These are phyloP conservation scores for Lomographa bimaculata DNA, from an alignment of 2,888 invertebrate species.

Conservation along the genomic window DNA sequence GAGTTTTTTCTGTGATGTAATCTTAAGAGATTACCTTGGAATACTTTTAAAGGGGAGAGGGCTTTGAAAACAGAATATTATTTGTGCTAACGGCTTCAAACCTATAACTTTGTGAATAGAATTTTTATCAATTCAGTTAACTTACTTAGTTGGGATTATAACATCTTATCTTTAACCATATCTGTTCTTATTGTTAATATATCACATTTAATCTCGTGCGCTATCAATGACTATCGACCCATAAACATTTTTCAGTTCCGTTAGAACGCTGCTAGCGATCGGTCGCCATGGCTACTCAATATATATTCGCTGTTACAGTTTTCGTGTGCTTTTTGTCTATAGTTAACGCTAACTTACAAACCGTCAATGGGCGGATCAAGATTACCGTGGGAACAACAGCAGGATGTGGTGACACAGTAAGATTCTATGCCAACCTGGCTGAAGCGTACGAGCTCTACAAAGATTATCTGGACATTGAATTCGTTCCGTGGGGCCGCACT, in stretches of 20 bases:
- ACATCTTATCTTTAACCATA: conserved; percentile 14
- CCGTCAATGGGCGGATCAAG: conserved; percentile 61
- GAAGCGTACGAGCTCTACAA: conserved; percentile 55
- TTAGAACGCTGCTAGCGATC: conserved; percentile 13
- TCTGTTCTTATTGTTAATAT: conserved; percentile 10
- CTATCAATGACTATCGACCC: conserved; percentile 20
- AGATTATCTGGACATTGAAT: conserved; percentile 61
- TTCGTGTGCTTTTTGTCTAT: conserved; percentile 33
- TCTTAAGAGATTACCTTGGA: conserved; percentile 73
- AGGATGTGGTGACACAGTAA: conserved; percentile 59
- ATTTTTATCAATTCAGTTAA: too few relatives aligned
- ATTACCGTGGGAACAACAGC: conserved; percentile 60
- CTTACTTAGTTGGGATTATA: conserved; percentile 13
- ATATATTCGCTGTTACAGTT: conserved; percentile 20
- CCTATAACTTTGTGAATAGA: conserved; percentile 35
- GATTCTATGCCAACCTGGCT: conserved; percentile 53
- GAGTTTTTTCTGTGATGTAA: conserved; percentile 64
- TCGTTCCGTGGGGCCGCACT: conserved; percentile 73
- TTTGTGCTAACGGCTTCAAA: conserved; percentile 42
- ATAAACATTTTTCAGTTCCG: conserved; percentile 29
- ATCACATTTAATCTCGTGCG: conserved; percentile 7
- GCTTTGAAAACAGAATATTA: conserved; percentile 48
- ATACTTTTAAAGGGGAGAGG: conserved; percentile 61
- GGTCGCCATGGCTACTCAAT: conserved; percentile 41
- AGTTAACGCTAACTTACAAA: conserved; percentile 40